Percentiles rank a stretch among this genome's conserved stretches.
phyloP scores from a whole-genome alignment of 2,797 vertebrate genomes.

The Echeneis naucrates region DNA sequence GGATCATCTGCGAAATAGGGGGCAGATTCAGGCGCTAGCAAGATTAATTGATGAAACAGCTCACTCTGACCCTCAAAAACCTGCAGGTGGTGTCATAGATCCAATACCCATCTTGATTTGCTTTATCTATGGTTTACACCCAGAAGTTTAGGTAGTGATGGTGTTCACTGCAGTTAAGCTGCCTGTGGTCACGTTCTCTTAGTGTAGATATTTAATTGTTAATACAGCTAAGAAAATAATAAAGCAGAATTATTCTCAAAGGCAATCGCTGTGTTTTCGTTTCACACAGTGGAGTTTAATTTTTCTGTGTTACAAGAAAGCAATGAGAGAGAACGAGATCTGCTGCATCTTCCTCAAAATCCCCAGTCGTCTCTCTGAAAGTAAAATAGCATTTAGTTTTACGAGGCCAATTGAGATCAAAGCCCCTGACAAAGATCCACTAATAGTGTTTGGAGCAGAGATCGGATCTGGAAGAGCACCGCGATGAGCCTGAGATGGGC shows the following conservation, averaged over 20 bases:
- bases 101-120: no score
- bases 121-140: not conserved
- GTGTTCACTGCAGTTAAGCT: not conserved
- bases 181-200: not conserved
- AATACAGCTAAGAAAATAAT: not conserved
- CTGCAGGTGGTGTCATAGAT: no score
- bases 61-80: no score
- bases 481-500: conserved; percentile 63
- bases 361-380: conserved; percentile 19
- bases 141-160: not conserved
- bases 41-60: no score
- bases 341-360: conserved; percentile 37
- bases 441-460: conserved; percentile 68
- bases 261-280: not conserved
- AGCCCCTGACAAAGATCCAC: conserved; percentile 62
- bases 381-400: conserved; percentile 59
- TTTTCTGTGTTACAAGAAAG: not conserved
- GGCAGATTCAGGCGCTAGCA: no score
- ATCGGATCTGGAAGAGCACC: conserved; percentile 64
- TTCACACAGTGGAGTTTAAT: not conserved
- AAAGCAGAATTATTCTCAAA: not conserved
- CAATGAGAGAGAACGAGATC: conserved; percentile 28
- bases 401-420: conserved; percentile 63
- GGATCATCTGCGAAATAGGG: no score
- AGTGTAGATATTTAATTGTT: no score